A percentile compares a stretch with the other conserved stretches of the same genome.
Evolutionary conservation across 1,140 invertebrate species (phyloP).

Genomic region (Drosophila sp.): DNA sequence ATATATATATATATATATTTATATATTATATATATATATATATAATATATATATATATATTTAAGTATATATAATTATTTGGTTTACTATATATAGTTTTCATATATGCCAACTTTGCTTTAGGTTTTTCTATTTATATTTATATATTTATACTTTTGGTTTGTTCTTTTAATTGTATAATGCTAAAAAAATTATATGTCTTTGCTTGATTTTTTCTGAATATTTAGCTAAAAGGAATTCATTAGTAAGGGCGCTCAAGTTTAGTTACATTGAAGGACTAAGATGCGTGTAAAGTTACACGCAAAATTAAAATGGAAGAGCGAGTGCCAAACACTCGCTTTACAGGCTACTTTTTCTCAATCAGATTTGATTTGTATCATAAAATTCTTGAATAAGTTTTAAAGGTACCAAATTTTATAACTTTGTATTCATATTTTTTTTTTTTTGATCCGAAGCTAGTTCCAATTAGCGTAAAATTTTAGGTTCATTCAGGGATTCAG

Average conservation of each 20-base stretch:
- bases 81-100: conserved; percentile 60
- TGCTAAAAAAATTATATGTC: conserved; percentile 82
- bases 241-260: conserved; percentile 79
- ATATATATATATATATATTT: conserved; percentile 58
- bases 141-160: conserved; percentile 44
- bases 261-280: conserved; percentile 77
- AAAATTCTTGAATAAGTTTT: conserved; percentile 79
- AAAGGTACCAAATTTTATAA: conserved; percentile 82
- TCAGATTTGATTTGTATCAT: conserved; percentile 62
- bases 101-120: conserved; percentile 46
- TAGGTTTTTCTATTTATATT: conserved; percentile 50
- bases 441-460: conserved; percentile 45
- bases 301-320: conserved; percentile 80
- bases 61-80: conserved; percentile 54
- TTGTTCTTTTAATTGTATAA: conserved; percentile 69
- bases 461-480: conserved; percentile 73
- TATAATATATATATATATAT: conserved; percentile 40
- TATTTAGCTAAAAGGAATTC: conserved; percentile 82
- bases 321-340: conserved; percentile 57
- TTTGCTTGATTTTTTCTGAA: conserved; percentile 65
- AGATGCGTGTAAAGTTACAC: conserved; percentile 29
- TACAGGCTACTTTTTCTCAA: conserved; percentile 81
- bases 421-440: conserved; percentile 53
- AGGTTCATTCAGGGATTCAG: conserved; percentile 50
- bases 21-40: no score